These are phyloP conservation scores for Urocyon cinereoargenteus DNA, from an alignment of 2,797 vertebrate species.

Conservation along the genomic window DNA sequence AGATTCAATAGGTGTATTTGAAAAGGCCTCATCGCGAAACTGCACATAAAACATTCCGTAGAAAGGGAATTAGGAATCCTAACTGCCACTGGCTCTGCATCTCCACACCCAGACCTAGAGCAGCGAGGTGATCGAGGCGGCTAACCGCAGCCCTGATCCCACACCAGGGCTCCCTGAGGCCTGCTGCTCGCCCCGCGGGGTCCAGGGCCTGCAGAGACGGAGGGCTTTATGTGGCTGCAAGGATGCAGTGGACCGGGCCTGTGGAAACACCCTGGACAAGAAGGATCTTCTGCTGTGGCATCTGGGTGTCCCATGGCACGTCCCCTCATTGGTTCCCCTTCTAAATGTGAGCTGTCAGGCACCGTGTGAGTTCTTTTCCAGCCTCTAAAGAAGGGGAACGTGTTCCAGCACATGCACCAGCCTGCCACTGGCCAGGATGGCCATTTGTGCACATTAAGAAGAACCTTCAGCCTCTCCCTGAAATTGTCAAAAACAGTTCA, in stretches of 20 bases:
- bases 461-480: neutral
- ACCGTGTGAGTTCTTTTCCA: neutral
- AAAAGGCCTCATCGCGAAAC: constrained; percentile 38
- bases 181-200: neutral
- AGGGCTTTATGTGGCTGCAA: neutral
- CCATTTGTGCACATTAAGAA: neutral
- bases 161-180: neutral
- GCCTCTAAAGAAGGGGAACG: neutral
- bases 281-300: neutral
- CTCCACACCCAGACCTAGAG: neutral
- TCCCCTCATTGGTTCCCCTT: neutral
- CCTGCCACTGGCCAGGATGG: fast-evolving
- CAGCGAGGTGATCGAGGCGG: neutral
- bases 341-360: too few relatives aligned
- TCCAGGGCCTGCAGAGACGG: fast-evolving
- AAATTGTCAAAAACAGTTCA: neutral
- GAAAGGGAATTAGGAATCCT: constrained; percentile 39
- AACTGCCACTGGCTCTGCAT: neutral
- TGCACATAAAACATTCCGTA: neutral
- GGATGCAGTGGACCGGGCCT: fast-evolving
- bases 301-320: fast-evolving
- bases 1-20: neutral
- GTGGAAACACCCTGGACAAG: fast-evolving
- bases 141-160: neutral
- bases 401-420: neutral